Base-by-base conservation (phyloP, 2,888 invertebrate species). In the Sarcophaga caerulescens region DNA sequence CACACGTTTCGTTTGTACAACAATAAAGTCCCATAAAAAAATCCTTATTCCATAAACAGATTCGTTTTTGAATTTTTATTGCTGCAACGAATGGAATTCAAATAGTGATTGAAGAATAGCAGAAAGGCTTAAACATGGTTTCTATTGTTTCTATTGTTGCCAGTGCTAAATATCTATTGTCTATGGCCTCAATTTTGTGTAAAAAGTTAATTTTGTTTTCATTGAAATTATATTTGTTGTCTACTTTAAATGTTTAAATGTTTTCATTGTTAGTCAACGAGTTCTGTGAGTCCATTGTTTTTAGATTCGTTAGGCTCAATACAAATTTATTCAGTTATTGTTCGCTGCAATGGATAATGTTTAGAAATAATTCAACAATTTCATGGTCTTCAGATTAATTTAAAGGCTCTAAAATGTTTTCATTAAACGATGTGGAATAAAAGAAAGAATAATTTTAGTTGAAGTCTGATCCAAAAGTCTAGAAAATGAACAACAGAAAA, bases 51-150 rank as follows among this genome's bases (percentile, higher is more conserved):
- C 17, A 52, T 4, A 52, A 17, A 12, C 12, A 52, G 4, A 52
- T 52, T 3, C 17, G 4, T 17, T 52, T 52, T n/a, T 47, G 35
- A 8, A 60, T 44, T 83, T 85, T 85, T 85, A 84, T 86, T 81
- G 74, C 81, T 84, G 65, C 77, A 86, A 81, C 85, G 85, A 85
- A 85, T 83, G 73, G 45, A 76, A 83, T 86, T 81, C 81, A 59
- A 68, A 73, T 80, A 2, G 63, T 70, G n/a, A 19, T 52, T 82
- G 8, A 57, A 70, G 23, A 45, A 65, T 65, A n/a, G 68, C 17
- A 44, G 17, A 84, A 86, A 84, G 86, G 83, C 83, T 86, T 86
- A 85, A 71, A 77, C 57, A 21, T 0, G 1, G 52, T 62, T 23
- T 57, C 10, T 2, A 21, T 65, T 52, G 23, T 57, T 5, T 52